phyloP scores from a whole-genome alignment of 2,113 vertebrate species.

The Nasalis larvatus region DNA sequence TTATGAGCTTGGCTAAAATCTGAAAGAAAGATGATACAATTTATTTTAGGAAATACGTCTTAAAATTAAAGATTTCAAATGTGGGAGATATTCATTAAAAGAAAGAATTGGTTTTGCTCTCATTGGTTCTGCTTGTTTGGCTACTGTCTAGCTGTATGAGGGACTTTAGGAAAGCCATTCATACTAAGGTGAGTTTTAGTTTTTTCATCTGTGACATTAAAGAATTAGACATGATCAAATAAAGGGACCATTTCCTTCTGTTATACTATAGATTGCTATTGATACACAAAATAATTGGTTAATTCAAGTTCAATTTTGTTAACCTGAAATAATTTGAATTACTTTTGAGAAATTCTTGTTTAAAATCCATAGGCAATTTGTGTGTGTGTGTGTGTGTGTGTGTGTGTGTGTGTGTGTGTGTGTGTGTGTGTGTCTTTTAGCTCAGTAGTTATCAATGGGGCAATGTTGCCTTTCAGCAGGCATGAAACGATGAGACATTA shows the following conservation, averaged over 20 bases:
- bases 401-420: fast-evolving
- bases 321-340: not conserved
- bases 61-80: conserved; percentile 11
- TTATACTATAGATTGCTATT: not conserved
- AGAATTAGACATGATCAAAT: not conserved
- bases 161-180: not conserved
- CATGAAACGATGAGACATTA: not conserved
- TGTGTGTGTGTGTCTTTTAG: not conserved
- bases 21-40: not conserved
- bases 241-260: not conserved
- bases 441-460: not conserved
- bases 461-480: not conserved
- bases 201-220: not conserved
- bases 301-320: not conserved
- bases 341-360: not conserved
- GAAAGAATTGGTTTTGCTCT: not conserved
- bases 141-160: not conserved
- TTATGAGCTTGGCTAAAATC: not conserved
- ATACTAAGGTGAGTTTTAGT: not conserved
- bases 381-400: too few relatives aligned
- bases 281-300: not conserved
- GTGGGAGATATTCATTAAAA: not conserved
- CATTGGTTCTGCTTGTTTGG: not conserved
- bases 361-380: not conserved
- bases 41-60: conserved; percentile 17